These are phyloP conservation scores for Serripes groenlandicus DNA, from an alignment of 2,888 invertebrate genomes.

Conservation along the genomic window DNA sequence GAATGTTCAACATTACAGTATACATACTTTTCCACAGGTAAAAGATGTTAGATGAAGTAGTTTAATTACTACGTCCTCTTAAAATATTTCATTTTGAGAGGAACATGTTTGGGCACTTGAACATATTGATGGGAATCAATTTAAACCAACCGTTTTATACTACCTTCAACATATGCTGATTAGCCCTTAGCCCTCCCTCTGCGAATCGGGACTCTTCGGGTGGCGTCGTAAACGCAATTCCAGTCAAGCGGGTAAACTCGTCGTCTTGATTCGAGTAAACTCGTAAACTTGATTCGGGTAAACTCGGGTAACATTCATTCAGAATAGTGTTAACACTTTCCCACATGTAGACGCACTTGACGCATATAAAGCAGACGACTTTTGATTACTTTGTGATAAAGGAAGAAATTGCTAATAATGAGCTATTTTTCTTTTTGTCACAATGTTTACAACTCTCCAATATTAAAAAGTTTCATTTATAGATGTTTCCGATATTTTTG, in stretches of 20 bases:
- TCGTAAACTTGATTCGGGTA: too few species aligned
- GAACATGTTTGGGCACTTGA: constrained; percentile 41
- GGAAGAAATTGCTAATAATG: neutral
- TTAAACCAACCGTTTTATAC: constrained; percentile 1
- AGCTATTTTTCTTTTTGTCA: neutral
- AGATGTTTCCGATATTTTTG: too few species aligned
- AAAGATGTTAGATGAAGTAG: constrained; percentile 25
- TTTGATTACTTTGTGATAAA: neutral
- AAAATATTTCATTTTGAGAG: constrained; percentile 19
- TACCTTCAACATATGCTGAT: neutral
- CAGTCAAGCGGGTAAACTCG: too few species aligned
- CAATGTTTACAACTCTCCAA: neutral
- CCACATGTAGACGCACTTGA: too few species aligned
- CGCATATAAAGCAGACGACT: neutral
- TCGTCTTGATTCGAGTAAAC: too few species aligned
- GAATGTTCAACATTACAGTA: constrained; percentile 15
- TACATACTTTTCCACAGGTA: constrained; percentile 29
- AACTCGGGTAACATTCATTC: too few species aligned
- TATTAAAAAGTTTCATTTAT: neutral
- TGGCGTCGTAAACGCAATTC: too few species aligned
- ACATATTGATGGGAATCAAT: constrained; percentile 26
- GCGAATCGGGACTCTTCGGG: too few species aligned
- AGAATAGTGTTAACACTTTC: too few species aligned
- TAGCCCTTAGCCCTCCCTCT: too few species aligned
- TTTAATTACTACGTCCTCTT: constrained; percentile 15